phyloP scores from a whole-genome alignment of 2,113 vertebrate genomes.

The Taurulus bubalis region DNA sequence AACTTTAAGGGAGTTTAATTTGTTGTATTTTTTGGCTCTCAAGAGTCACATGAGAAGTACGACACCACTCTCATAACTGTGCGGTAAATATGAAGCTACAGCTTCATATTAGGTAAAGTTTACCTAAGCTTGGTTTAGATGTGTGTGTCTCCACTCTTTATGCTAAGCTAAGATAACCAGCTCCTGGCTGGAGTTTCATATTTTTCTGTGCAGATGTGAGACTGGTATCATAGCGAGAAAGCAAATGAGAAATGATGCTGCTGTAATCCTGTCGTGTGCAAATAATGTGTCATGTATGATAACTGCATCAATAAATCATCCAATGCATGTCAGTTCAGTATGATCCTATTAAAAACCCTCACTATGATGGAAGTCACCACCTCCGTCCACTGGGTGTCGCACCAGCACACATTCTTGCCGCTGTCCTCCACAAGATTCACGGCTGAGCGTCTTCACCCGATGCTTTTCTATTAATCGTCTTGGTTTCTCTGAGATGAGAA shows the following conservation, averaged over 20 bases:
- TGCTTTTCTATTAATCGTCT: neutral
- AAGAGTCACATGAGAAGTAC: neutral
- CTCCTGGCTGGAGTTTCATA: neutral
- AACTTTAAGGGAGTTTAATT: neutral
- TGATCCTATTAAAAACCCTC: neutral
- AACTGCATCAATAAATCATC: constrained; percentile 33
- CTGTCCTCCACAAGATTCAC: neutral
- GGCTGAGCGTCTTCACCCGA: neutral
- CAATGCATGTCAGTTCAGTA: neutral
- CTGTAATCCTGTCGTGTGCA: neutral
- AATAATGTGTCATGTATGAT: constrained; percentile 13
- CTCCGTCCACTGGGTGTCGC: constrained; percentile 60
- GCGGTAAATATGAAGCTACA: neutral
- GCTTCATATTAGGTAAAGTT: too few species aligned
- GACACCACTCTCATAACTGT: neutral
- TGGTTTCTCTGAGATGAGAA: neutral
- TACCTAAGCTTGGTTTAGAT: neutral
- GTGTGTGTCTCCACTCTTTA: neutral
- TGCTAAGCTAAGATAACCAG: neutral
- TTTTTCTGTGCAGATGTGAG: too few species aligned
- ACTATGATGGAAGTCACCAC: neutral
- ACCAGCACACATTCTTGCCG: constrained; percentile 13
- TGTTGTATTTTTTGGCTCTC: neutral
- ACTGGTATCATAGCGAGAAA: neutral
- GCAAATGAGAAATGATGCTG: neutral